phyloP scores from a whole-genome alignment of 2,113 vertebrate species.

The Hippoglossus stenolepis region DNA sequence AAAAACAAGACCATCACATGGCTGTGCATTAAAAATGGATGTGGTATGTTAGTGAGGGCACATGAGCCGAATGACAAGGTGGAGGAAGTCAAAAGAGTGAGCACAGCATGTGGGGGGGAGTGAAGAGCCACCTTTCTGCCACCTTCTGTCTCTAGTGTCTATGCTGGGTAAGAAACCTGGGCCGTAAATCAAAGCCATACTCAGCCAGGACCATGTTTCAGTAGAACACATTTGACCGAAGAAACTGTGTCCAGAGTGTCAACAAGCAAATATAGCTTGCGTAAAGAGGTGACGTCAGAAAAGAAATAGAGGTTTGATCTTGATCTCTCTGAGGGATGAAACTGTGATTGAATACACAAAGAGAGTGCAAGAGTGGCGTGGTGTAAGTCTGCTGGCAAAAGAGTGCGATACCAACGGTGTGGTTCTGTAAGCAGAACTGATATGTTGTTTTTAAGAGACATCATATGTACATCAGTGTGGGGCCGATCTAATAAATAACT shows the following conservation, averaged over 20 bases:
- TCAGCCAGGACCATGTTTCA: slow-evolving; percentile 8
- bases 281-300: slow-evolving; percentile 17
- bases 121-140: slow-evolving; percentile 16
- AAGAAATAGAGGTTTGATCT: slow-evolving; percentile 21
- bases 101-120: slow-evolving; percentile 28
- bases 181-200: slow-evolving; percentile 27
- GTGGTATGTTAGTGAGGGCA: slow-evolving; percentile 56
- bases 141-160: slow-evolving; percentile 19
- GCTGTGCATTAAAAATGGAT: slow-evolving; percentile 78
- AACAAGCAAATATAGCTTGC: slow-evolving; percentile 33
- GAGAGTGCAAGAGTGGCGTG: slow-evolving; percentile 23
- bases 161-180: slow-evolving; percentile 15
- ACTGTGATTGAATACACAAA: slow-evolving; percentile 11
- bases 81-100: slow-evolving; percentile 32
- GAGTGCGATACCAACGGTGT: slow-evolving; percentile 15
- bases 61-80: slow-evolving; percentile 70
- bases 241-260: slow-evolving; percentile 32
- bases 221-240: slow-evolving; percentile 5
- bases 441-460: slow-evolving; percentile 38
- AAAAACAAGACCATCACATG: slow-evolving; percentile 73
- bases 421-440: slow-evolving; percentile 46
- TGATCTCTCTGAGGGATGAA: slow-evolving; percentile 19
- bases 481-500: slow-evolving; percentile 67
- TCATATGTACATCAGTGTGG: slow-evolving; percentile 53
- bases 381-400: slow-evolving; percentile 26